Conservation (phyloP, 2,888 invertebrate species). For the Cerastoderma edule region DNA sequence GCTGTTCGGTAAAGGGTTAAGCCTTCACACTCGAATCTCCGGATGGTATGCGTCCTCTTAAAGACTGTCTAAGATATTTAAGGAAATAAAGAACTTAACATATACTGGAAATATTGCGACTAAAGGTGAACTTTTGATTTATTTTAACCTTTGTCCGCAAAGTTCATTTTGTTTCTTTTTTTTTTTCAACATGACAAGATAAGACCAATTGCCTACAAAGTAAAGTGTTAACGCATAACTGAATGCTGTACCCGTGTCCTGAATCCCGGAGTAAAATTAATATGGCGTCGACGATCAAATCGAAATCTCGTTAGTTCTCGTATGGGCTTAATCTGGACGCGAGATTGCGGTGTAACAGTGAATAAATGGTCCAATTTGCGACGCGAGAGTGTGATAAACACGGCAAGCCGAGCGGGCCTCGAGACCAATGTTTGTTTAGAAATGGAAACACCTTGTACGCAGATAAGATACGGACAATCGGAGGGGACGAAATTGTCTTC, state of each 20-base stretch:
- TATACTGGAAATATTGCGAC: too few species aligned
- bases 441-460: slow-evolving; percentile 55
- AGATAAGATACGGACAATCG: slow-evolving; percentile 51
- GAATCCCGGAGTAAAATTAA: slow-evolving; percentile 24
- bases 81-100: neutral
- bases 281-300: slow-evolving; percentile 26
- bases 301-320: slow-evolving; percentile 36
- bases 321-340: slow-evolving; percentile 16
- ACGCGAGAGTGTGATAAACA: slow-evolving; percentile 50
- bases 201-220: too few species aligned
- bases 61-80: neutral
- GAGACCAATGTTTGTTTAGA: slow-evolving; percentile 54
- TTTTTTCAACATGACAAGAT: too few species aligned
- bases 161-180: too few species aligned
- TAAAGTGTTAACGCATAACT: too few species aligned
- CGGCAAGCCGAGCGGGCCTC: slow-evolving; percentile 28
- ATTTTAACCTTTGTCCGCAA: too few species aligned
- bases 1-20: neutral
- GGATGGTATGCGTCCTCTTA: too few species aligned
- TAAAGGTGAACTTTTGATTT: too few species aligned
- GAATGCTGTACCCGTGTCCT: too few species aligned
- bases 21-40: neutral
- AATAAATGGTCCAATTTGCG: slow-evolving; percentile 39
- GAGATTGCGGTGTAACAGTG: slow-evolving; percentile 29
- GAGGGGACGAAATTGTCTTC: slow-evolving; percentile 23